These are phyloP conservation scores for Anolis sagrei DNA, from an alignment of 2,113 vertebrate genomes.

Conservation along the genomic window DNA sequence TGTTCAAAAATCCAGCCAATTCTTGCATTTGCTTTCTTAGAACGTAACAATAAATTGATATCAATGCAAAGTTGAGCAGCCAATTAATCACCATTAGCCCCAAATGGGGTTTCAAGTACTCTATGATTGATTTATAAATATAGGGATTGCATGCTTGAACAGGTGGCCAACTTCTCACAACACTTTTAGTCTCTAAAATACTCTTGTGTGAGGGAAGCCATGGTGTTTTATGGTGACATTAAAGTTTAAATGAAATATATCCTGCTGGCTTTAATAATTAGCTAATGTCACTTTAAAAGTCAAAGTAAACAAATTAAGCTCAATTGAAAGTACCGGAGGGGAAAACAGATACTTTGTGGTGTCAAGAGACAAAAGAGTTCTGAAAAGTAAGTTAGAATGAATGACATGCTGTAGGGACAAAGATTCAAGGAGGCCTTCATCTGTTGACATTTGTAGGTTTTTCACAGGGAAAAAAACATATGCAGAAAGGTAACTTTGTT, in stretches of 20 bases:
- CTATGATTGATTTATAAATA: constrained; percentile 65
- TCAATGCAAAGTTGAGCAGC: constrained; percentile 40
- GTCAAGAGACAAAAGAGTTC: constrained; percentile 40
- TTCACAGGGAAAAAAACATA: background rate
- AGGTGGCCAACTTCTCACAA: constrained; percentile 73
- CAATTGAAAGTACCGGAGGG: constrained; percentile 49
- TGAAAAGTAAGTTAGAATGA: constrained; percentile 34
- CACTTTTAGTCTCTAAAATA: constrained; percentile 69
- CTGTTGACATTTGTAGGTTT: background rate
- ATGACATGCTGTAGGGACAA: constrained; percentile 26
- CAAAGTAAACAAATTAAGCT: constrained; percentile 67
- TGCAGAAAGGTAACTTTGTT: background rate
- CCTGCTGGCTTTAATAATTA: constrained; percentile 72
- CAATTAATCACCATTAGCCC: constrained; percentile 67
- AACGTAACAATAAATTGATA: constrained; percentile 48
- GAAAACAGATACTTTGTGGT: constrained; percentile 45
- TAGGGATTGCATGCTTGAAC: constrained; percentile 67
- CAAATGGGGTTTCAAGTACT: constrained; percentile 51
- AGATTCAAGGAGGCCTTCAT: constrained; percentile 30
- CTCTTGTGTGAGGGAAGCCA: constrained; percentile 64
- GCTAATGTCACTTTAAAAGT: constrained; percentile 73
- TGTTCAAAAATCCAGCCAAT: background rate
- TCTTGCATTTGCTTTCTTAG: constrained; percentile 35
- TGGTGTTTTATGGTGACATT: constrained; percentile 70
- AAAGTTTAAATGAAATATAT: constrained; percentile 78